Evolutionary conservation across 2,797 vertebrate genomes (phyloP).

Genomic region (Psittacula echo): DNA sequence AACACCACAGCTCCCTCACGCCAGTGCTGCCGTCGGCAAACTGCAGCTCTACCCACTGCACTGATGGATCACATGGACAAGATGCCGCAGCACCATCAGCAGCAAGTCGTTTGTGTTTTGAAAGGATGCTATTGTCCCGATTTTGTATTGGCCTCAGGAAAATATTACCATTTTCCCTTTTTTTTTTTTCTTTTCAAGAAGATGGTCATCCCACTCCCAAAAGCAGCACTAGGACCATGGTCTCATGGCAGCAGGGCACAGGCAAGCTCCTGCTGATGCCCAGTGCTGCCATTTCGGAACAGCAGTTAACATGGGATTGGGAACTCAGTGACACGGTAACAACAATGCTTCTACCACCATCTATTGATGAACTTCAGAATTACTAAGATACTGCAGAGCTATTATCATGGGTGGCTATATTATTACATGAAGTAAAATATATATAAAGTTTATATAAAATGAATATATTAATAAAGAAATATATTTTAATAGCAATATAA

Average conservation of each 20-base stretch:
- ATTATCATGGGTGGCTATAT: not conserved
- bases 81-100: not conserved
- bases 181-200: not conserved
- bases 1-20: rapidly evolving
- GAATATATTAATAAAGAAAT: not conserved
- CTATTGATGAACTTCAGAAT: conserved; percentile 40
- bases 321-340: rapidly evolving
- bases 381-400: not conserved
- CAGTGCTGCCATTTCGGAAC: not conserved
- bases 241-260: rapidly evolving
- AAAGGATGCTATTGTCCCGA: not conserved
- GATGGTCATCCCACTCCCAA: not conserved
- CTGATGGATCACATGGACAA: rapidly evolving
- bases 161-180: not conserved
- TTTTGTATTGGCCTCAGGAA: not conserved
- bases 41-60: not conserved
- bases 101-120: rapidly evolving
- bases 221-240: not conserved
- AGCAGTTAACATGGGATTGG: rapidly evolving
- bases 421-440: not conserved
- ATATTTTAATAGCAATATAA: not conserved
- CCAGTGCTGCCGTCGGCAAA: rapidly evolving
- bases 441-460: not conserved
- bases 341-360: conserved; percentile 43
- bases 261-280: not conserved